These are phyloP conservation scores for Sebastes diploproa DNA, from an alignment of 2,797 vertebrate genomes.

Conservation along the genomic window DNA sequence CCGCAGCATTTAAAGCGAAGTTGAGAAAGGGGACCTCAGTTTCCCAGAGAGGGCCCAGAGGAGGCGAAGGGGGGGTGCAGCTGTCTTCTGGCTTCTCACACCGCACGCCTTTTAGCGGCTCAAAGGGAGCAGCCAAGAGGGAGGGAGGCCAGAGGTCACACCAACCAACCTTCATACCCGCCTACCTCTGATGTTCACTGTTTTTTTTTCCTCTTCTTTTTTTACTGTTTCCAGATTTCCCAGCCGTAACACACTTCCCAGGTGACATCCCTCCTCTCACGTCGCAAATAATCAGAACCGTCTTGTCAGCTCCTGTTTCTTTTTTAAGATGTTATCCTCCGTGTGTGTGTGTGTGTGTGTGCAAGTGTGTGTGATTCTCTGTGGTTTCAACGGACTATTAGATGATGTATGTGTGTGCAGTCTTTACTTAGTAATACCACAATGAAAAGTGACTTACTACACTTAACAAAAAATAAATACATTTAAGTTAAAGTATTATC, in stretches of 20 bases:
- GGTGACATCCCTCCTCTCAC: conserved; percentile 68
- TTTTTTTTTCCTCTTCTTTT: conserved; percentile 38
- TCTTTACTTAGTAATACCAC: background rate
- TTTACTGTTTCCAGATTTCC: conserved; percentile 81
- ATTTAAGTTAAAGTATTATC: background rate
- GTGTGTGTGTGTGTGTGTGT: background rate
- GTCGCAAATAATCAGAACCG: conserved; percentile 67
- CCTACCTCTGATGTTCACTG: conserved; percentile 72
- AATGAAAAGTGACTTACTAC: background rate
- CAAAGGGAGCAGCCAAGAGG: conserved; percentile 72
- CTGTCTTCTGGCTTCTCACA: conserved; percentile 79
- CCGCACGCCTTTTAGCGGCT: conserved; percentile 75
- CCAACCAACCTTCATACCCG: conserved; percentile 67
- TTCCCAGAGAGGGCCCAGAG: conserved; percentile 63
- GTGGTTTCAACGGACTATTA: background rate
- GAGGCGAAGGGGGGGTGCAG: conserved; percentile 60
- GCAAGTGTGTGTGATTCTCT: background rate
- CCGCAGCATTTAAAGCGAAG: conserved; percentile 62
- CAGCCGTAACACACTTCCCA: conserved; percentile 70
- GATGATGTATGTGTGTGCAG: background rate
- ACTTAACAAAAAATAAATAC: background rate
- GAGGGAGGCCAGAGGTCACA: conserved; percentile 73
- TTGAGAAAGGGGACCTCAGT: conserved; percentile 66
- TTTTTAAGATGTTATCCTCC: conserved; percentile 20
- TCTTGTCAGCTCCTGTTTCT: conserved; percentile 60